Evolutionary conservation across 2,113 vertebrate genomes (phyloP), one percentile per base, ranked within the genome.

Genomic region (Procapra przewalskii): DNA sequence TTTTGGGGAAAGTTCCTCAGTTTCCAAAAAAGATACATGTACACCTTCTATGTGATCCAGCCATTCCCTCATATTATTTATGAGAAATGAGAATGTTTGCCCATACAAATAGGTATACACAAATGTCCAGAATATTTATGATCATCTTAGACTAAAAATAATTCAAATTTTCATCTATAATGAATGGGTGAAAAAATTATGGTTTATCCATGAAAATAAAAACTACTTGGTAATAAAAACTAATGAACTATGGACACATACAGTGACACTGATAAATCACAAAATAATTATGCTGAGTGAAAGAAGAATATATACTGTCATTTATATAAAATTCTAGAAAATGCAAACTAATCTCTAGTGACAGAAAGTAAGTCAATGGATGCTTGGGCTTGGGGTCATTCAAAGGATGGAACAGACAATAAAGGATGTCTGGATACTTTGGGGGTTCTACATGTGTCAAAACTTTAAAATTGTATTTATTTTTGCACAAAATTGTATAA

Each of bases 301-400:
- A 52, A 84, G 43, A 92, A 59, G 90, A 81, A 50, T 57, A 43
- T 4, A 27, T 62, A 59, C 2, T 14, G 7, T 62, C 33, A 36
- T 88, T 94, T 91, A 62, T 48, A 81, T 36, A 84, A 90, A 95
- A 94, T 64, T 92, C 40, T 54, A 48, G 36, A 71, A 94, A 90
- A 19, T 14, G 7, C 6, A 62, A 55, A 71, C 27, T 59, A 82
- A 71, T 25, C 17, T 59, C 80, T 8, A 43, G 8, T 81, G 71
- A 89, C 80, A 62, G n/a, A 86, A 93, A 95, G 33, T 31, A 80
- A 57, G n/a, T 64, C 7, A 60, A 36, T 45, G 7, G 1, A 29
- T 75, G 3, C 8, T 59, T 60, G 12, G 33, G 23, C 23, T 29
- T 33, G 6, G 23, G 29, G 55, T 25, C 7, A 15, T 11, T 3